Evolutionary conservation across 2,888 invertebrate genomes (phyloP).

Genomic region (Drosophila parthenogenetica): DNA sequence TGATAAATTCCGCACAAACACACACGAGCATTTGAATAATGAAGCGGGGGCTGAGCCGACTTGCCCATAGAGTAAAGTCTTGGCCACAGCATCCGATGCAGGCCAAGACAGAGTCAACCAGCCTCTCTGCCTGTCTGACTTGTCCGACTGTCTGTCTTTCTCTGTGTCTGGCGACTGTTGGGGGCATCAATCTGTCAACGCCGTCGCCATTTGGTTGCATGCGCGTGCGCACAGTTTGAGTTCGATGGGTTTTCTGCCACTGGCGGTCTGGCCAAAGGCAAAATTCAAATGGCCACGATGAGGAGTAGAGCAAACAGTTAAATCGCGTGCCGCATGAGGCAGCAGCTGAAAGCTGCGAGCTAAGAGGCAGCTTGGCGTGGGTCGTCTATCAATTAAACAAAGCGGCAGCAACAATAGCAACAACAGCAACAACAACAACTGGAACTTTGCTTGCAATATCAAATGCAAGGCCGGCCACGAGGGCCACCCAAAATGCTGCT

Average conservation of each 20-base stretch:
- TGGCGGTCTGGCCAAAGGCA: slow-evolving; percentile 66
- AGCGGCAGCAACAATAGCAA: slow-evolving; percentile 54
- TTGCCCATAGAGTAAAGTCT: not conserved
- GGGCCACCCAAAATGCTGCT: slow-evolving; percentile 78
- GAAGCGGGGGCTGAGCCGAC: slow-evolving; percentile 67
- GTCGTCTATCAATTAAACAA: slow-evolving; percentile 79
- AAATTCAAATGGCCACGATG: slow-evolving; percentile 32
- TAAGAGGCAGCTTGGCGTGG: slow-evolving; percentile 48
- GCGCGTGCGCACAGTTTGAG: slow-evolving; percentile 82
- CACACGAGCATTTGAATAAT: slow-evolving; percentile 78
- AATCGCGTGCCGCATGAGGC: slow-evolving; percentile 69
- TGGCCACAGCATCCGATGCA: slow-evolving; percentile 36
- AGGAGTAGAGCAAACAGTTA: slow-evolving; percentile 50
- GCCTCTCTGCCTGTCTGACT: not conserved
- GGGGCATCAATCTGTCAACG: slow-evolving; percentile 79
- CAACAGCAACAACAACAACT: not conserved
- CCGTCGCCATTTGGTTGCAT: slow-evolving; percentile 77
- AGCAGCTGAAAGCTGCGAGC: not conserved
- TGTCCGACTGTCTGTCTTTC: not conserved
- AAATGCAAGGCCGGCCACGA: slow-evolving; percentile 74
- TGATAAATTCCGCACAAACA: slow-evolving; percentile 78
- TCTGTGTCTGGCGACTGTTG: slow-evolving; percentile 48
- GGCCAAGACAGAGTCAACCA: not conserved
- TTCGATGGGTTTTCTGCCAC: slow-evolving; percentile 83
- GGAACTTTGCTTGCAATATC: slow-evolving; percentile 57